Conservation (phyloP, 2,797 vertebrate species). For the Borostomias antarcticus region DNA sequence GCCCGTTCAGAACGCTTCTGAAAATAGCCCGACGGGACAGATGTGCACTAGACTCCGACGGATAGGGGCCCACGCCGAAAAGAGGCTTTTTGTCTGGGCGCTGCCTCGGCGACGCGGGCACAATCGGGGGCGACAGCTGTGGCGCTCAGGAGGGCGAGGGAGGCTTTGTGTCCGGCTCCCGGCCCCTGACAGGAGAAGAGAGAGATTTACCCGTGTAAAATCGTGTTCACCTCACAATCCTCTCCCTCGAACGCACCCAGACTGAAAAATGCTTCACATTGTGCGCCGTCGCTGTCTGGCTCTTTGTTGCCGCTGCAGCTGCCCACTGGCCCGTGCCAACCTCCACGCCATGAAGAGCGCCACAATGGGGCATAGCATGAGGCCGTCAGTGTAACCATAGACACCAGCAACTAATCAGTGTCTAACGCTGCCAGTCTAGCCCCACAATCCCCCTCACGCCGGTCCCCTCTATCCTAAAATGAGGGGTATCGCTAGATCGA, state of each 20-base stretch:
- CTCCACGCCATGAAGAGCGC: constrained; percentile 35
- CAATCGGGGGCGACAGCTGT: neutral
- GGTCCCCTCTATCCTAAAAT: too few species aligned
- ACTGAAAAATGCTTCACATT: constrained; percentile 26
- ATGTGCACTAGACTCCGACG: neutral
- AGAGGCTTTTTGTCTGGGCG: too few species aligned
- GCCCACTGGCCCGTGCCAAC: constrained; percentile 37
- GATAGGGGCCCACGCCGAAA: too few species aligned
- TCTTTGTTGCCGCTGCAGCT: constrained; percentile 53
- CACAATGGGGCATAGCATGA: constrained; percentile 34
- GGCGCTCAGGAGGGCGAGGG: neutral
- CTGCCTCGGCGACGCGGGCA: neutral
- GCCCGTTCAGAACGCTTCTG: constrained; percentile 13
- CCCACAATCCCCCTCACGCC: neutral
- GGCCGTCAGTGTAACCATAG: constrained; percentile 58
- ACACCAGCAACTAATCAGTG: constrained; percentile 48
- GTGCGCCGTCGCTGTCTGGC: constrained; percentile 31
- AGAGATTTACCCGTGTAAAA: neutral
- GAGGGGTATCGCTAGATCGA: too few species aligned
- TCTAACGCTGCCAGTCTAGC: constrained; percentile 40
- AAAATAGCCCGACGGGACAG: constrained; percentile 7
- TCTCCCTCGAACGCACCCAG: neutral
- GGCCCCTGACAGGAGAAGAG: neutral
- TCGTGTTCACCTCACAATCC: neutral
- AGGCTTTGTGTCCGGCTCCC: neutral